These are phyloP conservation scores for Platichthys stellatus DNA, from an alignment of 2,113 vertebrate genomes.

Conservation along the genomic window DNA sequence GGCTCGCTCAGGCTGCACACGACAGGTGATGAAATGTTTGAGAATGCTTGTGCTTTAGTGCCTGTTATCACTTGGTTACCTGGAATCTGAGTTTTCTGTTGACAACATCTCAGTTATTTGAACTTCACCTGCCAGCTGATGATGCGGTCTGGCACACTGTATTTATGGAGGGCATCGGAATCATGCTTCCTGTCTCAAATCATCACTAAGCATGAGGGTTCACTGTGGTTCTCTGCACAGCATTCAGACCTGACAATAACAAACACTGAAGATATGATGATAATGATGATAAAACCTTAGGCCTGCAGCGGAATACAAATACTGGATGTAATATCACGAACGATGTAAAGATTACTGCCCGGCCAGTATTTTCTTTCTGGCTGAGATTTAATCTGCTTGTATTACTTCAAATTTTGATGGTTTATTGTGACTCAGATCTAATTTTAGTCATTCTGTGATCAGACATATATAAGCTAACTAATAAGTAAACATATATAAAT, in stretches of 20 bases:
- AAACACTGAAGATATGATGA: slow-evolving; percentile 18
- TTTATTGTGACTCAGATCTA: no score
- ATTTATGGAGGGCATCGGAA: slow-evolving; percentile 41
- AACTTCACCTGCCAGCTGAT: not conserved
- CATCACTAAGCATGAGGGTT: slow-evolving; percentile 38
- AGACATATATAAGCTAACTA: no score
- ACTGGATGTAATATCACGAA: slow-evolving; percentile 1
- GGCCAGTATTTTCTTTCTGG: slow-evolving; percentile 7
- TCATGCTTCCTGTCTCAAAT: slow-evolving; percentile 40
- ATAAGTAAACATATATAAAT: no score
- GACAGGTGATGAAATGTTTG: not conserved
- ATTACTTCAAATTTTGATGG: no score
- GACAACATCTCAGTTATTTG: not conserved
- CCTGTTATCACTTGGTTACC: slow-evolving; percentile 4
- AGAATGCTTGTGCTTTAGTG: not conserved
- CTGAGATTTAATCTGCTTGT: not conserved
- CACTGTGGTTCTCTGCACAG: slow-evolving; percentile 25
- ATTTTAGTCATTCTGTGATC: no score
- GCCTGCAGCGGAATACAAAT: not conserved
- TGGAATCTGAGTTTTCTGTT: slow-evolving; percentile 13
- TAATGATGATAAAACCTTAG: slow-evolving; percentile 8
- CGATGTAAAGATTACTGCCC: not conserved
- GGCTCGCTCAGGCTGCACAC: not conserved
- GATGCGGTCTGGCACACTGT: not conserved
- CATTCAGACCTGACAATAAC: slow-evolving; percentile 40